Conservation (phyloP, 2,888 invertebrate genomes). For the Orthosia gracilis region DNA sequence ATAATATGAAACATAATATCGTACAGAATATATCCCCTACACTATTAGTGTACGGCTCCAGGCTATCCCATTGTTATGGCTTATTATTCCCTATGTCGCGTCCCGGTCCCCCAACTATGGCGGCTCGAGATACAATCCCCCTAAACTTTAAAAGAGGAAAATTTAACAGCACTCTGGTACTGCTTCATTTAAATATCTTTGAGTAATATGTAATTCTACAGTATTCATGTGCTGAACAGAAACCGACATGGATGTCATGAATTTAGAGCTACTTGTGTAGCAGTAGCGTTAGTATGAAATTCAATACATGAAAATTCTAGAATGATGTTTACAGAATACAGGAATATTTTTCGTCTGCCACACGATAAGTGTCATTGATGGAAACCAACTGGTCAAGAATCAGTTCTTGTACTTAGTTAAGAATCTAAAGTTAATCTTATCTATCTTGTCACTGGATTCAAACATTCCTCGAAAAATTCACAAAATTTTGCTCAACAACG, state of each 20-base stretch:
- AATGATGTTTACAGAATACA: background rate
- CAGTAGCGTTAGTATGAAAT: background rate
- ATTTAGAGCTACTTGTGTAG: background rate
- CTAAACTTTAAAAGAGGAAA: constrained; percentile 12
- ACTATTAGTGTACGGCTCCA: constrained; percentile 19
- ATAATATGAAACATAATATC: constrained; percentile 18
- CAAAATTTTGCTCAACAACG: background rate
- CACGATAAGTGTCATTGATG: background rate
- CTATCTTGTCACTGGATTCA: too few species aligned
- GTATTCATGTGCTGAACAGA: constrained; percentile 13
- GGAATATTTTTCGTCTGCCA: background rate
- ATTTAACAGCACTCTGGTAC: constrained; percentile 16
- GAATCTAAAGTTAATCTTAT: too few species aligned
- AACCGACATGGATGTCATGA: background rate
- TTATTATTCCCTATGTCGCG: constrained; percentile 29
- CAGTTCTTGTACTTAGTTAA: too few species aligned
- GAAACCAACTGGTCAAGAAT: background rate
- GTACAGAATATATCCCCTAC: background rate
- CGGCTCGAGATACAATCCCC: constrained; percentile 37
- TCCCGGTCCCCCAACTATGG: background rate
- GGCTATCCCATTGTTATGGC: constrained; percentile 29
- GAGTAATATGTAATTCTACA: constrained; percentile 38
- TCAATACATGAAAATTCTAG: background rate
- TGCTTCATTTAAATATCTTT: constrained; percentile 31
- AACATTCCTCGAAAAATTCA: background rate